Conservation (phyloP, 2,797 vertebrate genomes). For the Notolabrus celidotus region DNA sequence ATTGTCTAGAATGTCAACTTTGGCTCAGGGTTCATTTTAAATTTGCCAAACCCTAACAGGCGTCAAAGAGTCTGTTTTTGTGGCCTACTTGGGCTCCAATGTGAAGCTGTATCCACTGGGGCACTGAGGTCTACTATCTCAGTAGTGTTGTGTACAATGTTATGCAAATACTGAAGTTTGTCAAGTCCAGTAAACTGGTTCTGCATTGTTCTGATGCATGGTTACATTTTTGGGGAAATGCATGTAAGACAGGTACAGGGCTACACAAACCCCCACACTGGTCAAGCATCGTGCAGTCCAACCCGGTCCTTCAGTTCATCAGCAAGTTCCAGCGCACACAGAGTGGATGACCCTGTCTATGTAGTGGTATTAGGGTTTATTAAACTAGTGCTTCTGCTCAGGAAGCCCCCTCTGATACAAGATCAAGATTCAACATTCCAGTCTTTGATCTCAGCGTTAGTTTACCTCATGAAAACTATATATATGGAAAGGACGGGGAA, state of each 20-base stretch:
- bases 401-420: slow-evolving; percentile 63
- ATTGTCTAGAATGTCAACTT: slow-evolving; percentile 14
- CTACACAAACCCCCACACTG: too few species aligned
- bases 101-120: slow-evolving; percentile 1
- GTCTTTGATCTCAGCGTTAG: slow-evolving; percentile 68
- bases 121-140: neutral
- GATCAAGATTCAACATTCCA: slow-evolving; percentile 70
- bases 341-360: slow-evolving; percentile 36
- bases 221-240: too few species aligned
- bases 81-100: neutral
- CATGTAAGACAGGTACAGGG: too few species aligned
- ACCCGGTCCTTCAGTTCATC: slow-evolving; percentile 9
- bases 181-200: too few species aligned
- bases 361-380: slow-evolving; percentile 56
- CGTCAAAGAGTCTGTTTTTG: too few species aligned
- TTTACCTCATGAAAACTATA: slow-evolving; percentile 63
- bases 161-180: too few species aligned
- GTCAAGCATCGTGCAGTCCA: too few species aligned
- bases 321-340: slow-evolving; percentile 16
- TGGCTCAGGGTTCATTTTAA: neutral
- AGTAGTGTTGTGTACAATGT: too few species aligned
- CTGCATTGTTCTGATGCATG: too few species aligned
- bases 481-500: slow-evolving; percentile 61
- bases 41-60: neutral
- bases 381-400: slow-evolving; percentile 34